Conservation (phyloP, 2,888 invertebrate genomes). For the Ceraclea dissimilis region DNA sequence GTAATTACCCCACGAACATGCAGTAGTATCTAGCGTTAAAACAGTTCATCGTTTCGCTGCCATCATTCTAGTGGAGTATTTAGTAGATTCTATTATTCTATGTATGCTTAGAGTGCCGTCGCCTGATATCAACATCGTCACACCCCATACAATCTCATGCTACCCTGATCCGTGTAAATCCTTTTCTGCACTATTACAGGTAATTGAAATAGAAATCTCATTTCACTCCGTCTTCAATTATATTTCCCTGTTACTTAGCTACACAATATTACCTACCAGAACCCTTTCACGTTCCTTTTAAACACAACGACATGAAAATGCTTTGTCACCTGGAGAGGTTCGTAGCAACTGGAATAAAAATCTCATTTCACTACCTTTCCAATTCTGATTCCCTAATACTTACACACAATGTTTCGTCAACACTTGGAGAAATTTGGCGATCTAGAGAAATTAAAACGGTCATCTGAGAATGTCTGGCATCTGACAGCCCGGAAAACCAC, state of each 20-base stretch:
- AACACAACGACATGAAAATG: too few species aligned
- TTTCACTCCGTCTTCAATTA: conserved; percentile 17
- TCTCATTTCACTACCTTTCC: conserved; percentile 18
- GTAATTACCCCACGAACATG: conserved; percentile 26
- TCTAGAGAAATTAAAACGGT: too few species aligned
- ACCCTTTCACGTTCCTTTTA: too few species aligned
- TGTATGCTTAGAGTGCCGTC: too few species aligned
- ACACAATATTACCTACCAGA: too few species aligned
- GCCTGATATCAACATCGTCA: conserved; percentile 9
- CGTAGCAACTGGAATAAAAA: conserved; percentile 21
- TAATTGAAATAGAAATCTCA: conserved; percentile 22
- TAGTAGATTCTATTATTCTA: too few species aligned
- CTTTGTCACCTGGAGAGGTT: too few species aligned
- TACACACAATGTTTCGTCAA: too few species aligned
- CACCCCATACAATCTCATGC: conserved; percentile 11
- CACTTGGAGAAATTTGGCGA: too few species aligned
- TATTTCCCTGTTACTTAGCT: neutral
- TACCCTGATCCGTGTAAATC: conserved; percentile 16
- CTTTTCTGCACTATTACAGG: conserved; percentile 16
- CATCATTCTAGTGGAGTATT: too few species aligned
- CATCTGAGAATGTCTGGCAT: too few species aligned
- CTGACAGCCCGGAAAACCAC: too few species aligned
- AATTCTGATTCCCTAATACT: conserved; percentile 3
- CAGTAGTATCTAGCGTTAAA: conserved; percentile 22
- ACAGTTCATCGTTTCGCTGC: conserved; percentile 16